A percentile compares a stretch with the other conserved stretches of the same genome.
phyloP scores from a whole-genome alignment of 2,888 invertebrate genomes.

The Endomychus coccineus region DNA sequence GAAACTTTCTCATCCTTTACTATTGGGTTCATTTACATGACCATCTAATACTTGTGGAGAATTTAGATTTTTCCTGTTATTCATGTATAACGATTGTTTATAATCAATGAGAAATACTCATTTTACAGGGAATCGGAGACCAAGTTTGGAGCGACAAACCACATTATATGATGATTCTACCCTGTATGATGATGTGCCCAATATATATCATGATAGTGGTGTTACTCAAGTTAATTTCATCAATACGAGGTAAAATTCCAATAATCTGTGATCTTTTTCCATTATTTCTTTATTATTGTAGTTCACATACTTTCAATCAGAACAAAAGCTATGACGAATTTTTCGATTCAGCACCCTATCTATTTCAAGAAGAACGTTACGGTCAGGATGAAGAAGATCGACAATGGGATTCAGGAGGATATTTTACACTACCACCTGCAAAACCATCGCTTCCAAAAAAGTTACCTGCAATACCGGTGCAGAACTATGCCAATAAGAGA shows the following conservation, averaged over 20 bases:
- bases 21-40: no score
- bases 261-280: no score
- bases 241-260: conserved; percentile 33
- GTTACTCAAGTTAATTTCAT: conserved; percentile 36
- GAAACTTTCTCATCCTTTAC: no score
- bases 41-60: no score
- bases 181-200: conserved; percentile 47
- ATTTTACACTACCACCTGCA: conserved; percentile 37
- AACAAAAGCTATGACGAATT: conserved; percentile 56
- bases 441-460: conserved; percentile 34
- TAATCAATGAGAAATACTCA: no score
- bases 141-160: conserved; percentile 73
- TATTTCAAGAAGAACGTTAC: conserved; percentile 54
- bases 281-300: no score
- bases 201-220: conserved; percentile 33
- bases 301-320: conserved; percentile 22
- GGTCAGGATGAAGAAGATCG: conserved; percentile 60
- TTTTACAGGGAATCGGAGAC: conserved; percentile 48
- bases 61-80: no score
- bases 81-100: background rate
- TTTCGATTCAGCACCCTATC: conserved; percentile 57
- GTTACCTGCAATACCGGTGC: conserved; percentile 45
- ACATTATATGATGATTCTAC: conserved; percentile 70
- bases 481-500: conserved; percentile 51
- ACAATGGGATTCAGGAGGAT: conserved; percentile 69